These are phyloP conservation scores for Steinernema feltiae DNA, from an alignment of 1,140 invertebrate species.

Conservation along the genomic window DNA sequence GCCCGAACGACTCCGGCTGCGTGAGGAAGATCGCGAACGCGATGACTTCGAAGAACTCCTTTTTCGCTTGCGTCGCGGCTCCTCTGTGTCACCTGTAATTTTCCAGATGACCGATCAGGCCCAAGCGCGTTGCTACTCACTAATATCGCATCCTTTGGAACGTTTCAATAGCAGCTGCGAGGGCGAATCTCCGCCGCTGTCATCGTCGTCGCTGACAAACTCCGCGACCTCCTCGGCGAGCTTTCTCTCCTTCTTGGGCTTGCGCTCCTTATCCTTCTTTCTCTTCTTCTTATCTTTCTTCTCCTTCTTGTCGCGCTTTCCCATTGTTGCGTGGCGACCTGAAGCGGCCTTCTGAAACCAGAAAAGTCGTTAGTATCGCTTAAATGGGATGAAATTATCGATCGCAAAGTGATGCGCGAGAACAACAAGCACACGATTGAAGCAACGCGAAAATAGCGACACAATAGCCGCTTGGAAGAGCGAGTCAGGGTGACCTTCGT, in stretches of 20 bases:
- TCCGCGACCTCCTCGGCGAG: neutral
- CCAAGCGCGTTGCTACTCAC: no score
- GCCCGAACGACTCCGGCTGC: neutral
- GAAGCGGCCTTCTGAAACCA: neutral
- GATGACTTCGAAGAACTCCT: neutral
- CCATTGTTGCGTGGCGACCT: neutral
- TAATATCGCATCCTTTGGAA: neutral
- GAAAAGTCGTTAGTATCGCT: neutral
- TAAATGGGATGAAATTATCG: neutral
- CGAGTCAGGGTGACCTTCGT: neutral
- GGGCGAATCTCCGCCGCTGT: neutral
- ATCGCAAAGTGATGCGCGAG: neutral
- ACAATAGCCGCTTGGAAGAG: neutral
- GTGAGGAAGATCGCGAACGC: neutral
- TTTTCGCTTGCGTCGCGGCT: neutral
- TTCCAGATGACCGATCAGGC: no score
- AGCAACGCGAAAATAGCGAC: neutral
- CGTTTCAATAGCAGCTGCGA: constrained; percentile 4
- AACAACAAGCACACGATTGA: neutral
- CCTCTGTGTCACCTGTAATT: neutral
- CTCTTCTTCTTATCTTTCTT: neutral
- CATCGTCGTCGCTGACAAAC: neutral
- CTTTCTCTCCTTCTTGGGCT: neutral
- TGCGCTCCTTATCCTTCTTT: neutral
- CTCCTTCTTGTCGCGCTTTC: neutral